Percentiles rank a stretch among this genome's conserved stretches.
Conservation (phyloP, 2,113 vertebrate genomes). For the Dascyllus trimaculatus region DNA sequence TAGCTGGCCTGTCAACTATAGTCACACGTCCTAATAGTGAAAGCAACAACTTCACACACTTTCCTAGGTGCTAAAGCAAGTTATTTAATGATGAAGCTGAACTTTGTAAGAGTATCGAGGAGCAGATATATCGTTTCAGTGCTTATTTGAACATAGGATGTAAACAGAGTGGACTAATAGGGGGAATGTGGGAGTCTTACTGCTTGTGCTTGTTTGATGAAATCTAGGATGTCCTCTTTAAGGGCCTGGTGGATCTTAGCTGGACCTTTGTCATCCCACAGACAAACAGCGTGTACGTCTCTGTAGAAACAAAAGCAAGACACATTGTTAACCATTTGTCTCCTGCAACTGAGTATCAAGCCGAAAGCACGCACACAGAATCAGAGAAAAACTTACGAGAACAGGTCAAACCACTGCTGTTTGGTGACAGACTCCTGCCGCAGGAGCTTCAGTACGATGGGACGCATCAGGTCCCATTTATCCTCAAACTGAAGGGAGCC, state of each 20-base stretch:
- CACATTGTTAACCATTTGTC: neutral
- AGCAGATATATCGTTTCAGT: no score
- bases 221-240: conserved; percentile 99
- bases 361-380: rapidly evolving
- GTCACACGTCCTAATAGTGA: neutral
- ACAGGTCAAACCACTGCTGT: conserved; percentile 99
- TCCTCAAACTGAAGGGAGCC: conserved; percentile 99
- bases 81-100: neutral
- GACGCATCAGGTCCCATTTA: conserved; percentile 99
- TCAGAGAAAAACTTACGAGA: conserved; percentile 89
- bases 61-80: neutral
- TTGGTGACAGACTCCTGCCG: conserved; percentile 98
- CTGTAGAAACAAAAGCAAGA: conserved; percentile 77
- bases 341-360: neutral
- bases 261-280: conserved; percentile 99
- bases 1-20: neutral
- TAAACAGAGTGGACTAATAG: neutral
- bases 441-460: conserved; percentile 97
- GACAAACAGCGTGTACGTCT: conserved; percentile 97
- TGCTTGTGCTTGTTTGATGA: conserved; percentile 99
- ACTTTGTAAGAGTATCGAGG: neutral
- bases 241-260: conserved; percentile 99
- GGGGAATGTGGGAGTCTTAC: conserved; percentile 83
- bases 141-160: no score
- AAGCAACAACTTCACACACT: neutral